Evolutionary conservation across 2,888 invertebrate species (phyloP).

Genomic region (Spicauda simplicius): DNA sequence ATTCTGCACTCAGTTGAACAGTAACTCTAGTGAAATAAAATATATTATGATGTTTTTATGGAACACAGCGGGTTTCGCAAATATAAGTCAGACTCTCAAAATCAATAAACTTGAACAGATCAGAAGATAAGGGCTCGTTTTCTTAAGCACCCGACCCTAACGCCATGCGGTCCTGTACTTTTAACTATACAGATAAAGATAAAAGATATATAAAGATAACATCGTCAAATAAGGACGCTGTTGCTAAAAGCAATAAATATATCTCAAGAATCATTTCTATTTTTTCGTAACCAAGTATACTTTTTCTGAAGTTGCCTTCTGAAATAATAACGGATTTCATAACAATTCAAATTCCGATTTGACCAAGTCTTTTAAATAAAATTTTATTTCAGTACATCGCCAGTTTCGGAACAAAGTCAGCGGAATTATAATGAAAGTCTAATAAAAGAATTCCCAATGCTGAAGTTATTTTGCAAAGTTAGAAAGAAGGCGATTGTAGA

Average conservation of each 20-base stretch:
- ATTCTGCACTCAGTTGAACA: neutral
- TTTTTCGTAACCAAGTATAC: neutral
- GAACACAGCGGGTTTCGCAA: constrained; percentile 1
- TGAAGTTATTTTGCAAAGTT: neutral
- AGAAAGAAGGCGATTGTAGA: neutral
- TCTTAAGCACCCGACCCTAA: neutral
- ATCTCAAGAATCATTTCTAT: neutral
- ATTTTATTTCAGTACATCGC: neutral
- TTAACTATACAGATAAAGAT: neutral
- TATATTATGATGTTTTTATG: neutral
- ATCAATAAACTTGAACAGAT: constrained; percentile 4
- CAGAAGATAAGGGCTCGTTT: neutral
- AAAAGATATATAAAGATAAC: neutral
- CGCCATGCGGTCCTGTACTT: neutral
- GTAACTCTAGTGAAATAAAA: neutral
- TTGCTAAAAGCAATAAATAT: neutral
- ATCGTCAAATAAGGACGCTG: neutral
- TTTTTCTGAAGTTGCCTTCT: neutral
- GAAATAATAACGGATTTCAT: neutral
- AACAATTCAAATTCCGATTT: neutral
- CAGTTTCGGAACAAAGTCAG: constrained; percentile 1
- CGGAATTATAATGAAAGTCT: neutral
- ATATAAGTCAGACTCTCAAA: neutral
- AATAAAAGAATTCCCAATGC: constrained; percentile 1
- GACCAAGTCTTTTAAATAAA: neutral